Conservation (phyloP, 2,797 vertebrate genomes). For the Sebastes umbrosus region DNA sequence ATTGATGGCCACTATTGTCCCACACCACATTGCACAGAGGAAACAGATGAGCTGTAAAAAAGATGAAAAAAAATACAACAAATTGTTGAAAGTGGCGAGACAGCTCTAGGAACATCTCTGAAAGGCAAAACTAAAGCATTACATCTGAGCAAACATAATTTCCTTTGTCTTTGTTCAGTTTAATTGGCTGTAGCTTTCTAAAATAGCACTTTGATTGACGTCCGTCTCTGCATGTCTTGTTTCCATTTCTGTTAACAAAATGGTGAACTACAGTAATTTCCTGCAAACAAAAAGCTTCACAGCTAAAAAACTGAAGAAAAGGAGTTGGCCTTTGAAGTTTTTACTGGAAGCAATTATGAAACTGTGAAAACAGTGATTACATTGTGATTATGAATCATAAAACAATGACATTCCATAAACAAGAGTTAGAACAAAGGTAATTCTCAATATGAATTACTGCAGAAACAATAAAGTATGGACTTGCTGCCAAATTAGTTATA, state of each 20-base stretch:
- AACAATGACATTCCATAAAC: background rate
- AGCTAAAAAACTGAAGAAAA: background rate
- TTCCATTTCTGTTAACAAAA: background rate
- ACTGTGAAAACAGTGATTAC: background rate
- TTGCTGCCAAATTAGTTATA: background rate
- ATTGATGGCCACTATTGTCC: conserved; percentile 27
- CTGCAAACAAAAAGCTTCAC: background rate
- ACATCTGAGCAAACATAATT: conserved; percentile 28
- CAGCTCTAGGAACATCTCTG: conserved; percentile 5
- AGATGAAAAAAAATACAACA: conserved; percentile 13
- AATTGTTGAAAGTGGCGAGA: conserved; percentile 5
- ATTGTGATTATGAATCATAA: background rate
- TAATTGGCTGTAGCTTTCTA: conserved; percentile 29
- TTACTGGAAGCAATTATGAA: background rate
- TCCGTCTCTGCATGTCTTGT: background rate
- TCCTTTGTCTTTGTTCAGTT: conserved; percentile 24
- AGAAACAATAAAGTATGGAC: background rate
- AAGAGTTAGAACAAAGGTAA: background rate
- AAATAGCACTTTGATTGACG: conserved; percentile 15
- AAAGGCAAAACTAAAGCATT: conserved; percentile 8
- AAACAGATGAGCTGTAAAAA: background rate
- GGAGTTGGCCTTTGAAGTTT: background rate
- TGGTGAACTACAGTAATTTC: background rate
- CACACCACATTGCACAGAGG: background rate
- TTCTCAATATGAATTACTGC: background rate